Evolutionary conservation across 2,888 invertebrate genomes (phyloP), one percentile per base, ranked within the genome.

Genomic region (Trichogramma evanescens): DNA sequence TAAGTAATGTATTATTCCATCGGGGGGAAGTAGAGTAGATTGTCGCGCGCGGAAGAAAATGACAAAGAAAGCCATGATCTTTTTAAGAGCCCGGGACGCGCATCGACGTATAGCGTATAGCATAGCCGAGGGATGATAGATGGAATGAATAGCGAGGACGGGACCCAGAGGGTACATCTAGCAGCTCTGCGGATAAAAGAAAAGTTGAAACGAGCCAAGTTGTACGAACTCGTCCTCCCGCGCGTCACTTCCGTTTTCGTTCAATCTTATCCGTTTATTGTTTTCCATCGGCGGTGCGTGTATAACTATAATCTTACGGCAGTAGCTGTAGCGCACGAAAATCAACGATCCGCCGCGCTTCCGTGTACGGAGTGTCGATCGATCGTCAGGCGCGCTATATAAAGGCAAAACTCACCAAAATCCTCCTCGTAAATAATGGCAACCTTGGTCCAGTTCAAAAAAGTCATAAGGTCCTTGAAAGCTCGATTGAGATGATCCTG

Each of bases 361-460:
- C 26, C 26, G 26, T 26, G 26, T 26, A 26, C 26, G 26, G 26
- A 26, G 26, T 26, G n/a, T 26, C 2, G 26, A 26, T 7, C 38
- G 46, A 6, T 26, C 46, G 46, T 45, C 59, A 54, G 45, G 54
- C 44, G 42, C 50, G 38, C n/a, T 5, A 44, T 5, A 41, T 6
- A 50, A 13, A 44, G 49, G 13, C 3, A 45, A 70, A 45, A 70
- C 84, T 82, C 73, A 92, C 93, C 92, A 73, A 88, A 87, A 70
- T 94, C 93, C 71, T 95, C 93, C 73, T 97, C 95, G 73, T 95
- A 96, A 50, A 97, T 86, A 58, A 97, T 89, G 0, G 93, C 95
- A 71, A 95, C 92, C 73, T 89, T 87, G 3, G 92, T 92, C 96
- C 96, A 96, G 75, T 93, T 93, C 63, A 95, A 84, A 75, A 91